Percentiles rank a stretch among this genome's conserved stretches.
phyloP scores from a whole-genome alignment of 2,797 vertebrate genomes.

The Notoglanidium macrostoma region DNA sequence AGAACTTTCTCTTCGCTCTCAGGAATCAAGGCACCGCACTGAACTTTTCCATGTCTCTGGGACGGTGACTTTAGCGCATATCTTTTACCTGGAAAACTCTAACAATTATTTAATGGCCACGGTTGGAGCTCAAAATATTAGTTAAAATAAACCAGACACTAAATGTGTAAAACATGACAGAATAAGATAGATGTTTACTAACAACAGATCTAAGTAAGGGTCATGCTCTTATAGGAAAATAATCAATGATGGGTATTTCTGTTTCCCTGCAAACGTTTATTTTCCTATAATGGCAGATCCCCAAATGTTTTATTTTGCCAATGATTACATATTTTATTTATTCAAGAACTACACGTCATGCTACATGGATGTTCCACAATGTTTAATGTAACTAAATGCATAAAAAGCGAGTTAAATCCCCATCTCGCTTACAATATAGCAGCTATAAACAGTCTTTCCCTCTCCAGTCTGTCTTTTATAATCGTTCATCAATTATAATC shows the following conservation, averaged over 20 bases:
- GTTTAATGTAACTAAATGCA: too few species aligned
- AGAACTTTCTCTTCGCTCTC: neutral
- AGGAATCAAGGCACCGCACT: neutral
- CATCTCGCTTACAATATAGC: neutral
- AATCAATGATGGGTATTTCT: neutral
- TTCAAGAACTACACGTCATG: too few species aligned
- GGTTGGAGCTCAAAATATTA: neutral
- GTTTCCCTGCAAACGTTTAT: too few species aligned
- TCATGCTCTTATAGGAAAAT: neutral
- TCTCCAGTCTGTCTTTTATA: neutral
- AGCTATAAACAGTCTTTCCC: neutral
- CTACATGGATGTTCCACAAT: too few species aligned
- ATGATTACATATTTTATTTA: too few species aligned
- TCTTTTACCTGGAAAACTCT: neutral
- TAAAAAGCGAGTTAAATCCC: neutral
- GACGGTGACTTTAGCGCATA: neutral
- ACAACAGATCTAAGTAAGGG: neutral
- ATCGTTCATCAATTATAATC: fast-evolving
- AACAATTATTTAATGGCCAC: neutral
- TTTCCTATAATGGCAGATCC: neutral
- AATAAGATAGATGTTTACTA: neutral
- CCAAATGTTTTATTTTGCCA: neutral
- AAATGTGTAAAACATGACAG: neutral
- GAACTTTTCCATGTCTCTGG: too few species aligned
- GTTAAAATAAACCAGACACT: neutral